Evolutionary conservation across 2,113 vertebrate genomes (phyloP), one percentile per base, ranked within the genome.

Genomic region (Lanius ludovicianus): DNA sequence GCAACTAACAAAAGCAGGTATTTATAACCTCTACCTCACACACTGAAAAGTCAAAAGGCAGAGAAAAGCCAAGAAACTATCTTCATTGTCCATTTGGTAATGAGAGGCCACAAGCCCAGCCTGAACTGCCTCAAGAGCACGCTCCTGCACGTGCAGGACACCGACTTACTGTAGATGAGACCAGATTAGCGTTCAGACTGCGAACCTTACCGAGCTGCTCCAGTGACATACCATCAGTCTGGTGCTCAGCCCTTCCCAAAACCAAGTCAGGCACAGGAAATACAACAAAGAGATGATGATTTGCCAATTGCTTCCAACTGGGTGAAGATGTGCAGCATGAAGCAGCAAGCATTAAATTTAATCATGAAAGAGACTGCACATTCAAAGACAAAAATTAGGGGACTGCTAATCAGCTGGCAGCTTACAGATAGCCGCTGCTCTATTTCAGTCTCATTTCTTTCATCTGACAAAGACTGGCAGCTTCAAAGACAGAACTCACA

Each of bases 111-210:
- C 44, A 83, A 62, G 0, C 5, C 8, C 30, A 41, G 8, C 5
- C 37, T 33, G 16, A 85, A 27, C 33, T 7, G 4, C 41, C 28
- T 69, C 49, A 56, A 53, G 23, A 52, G 52, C 41, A 15, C 3
- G 12, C 24, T 77, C n/a, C 13, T 33, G 18, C 62, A 69, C 0
- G 0, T 35, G 53, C 63, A 35, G 28, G 25, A 44, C 31, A 22
- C 2, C 1, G 44, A 81, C 21, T 60, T 30, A 27, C 28, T 30
- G 47, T 1, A 44, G 19, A 13, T 1, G 4, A 64, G 31, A 65
- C 12, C 0, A 0, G 84, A 79, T 74, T 28, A 87, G 7, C 1
- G 0, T 21, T 69, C 62, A 16, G 19, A 85, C 0, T n/a, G 42
- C 35, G 86, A 86, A 33, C 27, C 23, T 27, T 8, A 59, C 39